Conservation (phyloP, 2,113 vertebrate species). For the Steatornis caripensis region DNA sequence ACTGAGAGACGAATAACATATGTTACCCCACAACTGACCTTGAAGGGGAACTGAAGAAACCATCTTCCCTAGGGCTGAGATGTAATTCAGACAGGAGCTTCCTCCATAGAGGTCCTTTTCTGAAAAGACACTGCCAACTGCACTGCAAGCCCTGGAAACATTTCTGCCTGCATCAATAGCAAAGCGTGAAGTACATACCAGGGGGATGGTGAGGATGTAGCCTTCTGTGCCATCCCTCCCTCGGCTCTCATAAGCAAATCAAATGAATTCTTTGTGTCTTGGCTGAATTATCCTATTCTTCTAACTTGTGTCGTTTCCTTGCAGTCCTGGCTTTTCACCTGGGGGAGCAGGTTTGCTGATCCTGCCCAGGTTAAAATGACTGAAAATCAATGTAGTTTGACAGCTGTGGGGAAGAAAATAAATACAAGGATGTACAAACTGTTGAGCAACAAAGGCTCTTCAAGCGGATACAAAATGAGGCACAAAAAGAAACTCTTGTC, state of each 20-base stretch:
- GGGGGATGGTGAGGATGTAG: constrained; percentile 26
- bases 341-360: constrained; percentile 52
- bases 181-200: not conserved
- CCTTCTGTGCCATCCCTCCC: constrained; percentile 41
- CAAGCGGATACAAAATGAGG: not conserved
- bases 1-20: constrained; percentile 56
- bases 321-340: constrained; percentile 60
- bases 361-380: constrained; percentile 62
- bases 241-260: constrained; percentile 26
- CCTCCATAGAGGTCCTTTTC: not conserved
- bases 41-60: constrained; percentile 46
- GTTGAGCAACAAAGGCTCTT: not conserved
- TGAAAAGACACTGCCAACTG: constrained; percentile 11
- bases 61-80: constrained; percentile 46
- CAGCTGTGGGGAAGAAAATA: constrained; percentile 2
- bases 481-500: not conserved
- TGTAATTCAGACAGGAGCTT: not conserved
- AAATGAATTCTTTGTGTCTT: constrained; percentile 28
- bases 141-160: not conserved
- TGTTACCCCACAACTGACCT: constrained; percentile 65
- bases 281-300: constrained; percentile 22
- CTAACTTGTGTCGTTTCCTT: not conserved
- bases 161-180: constrained; percentile 21
- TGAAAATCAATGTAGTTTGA: constrained; percentile 74
- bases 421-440: not conserved